Percentiles rank a stretch among this genome's conserved stretches.
These are phyloP conservation scores for Heliothis virescens DNA, from an alignment of 1,140 invertebrate genomes.

Conservation along the genomic window DNA sequence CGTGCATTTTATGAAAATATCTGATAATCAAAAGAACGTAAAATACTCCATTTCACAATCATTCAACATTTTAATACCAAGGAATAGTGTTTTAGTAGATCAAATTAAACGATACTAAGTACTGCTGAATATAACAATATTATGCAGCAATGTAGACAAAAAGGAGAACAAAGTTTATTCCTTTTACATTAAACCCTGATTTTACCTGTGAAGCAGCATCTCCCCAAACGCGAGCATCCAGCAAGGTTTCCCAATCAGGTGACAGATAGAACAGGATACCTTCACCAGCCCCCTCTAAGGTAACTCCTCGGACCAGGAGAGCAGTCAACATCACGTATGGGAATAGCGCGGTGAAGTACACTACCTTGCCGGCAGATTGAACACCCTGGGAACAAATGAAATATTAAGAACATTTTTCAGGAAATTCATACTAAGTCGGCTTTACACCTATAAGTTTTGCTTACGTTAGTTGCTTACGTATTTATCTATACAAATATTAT, in stretches of 20 bases:
- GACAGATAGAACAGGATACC: conserved; percentile 92
- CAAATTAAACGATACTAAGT: too few species aligned
- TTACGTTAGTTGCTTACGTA: too few species aligned
- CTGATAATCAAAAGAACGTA: too few species aligned
- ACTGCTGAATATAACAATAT: too few species aligned
- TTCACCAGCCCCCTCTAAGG: conserved; percentile 90
- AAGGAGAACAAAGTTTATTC: background rate
- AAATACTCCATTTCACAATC: too few species aligned
- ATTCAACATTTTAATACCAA: too few species aligned
- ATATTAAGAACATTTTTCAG: background rate
- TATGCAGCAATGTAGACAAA: too few species aligned
- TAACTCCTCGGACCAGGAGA: conserved; percentile 89
- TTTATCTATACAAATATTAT: too few species aligned
- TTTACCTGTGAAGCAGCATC: conserved; percentile 87
- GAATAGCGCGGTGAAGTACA: conserved; percentile 92
- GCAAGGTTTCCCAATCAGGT: conserved; percentile 91
- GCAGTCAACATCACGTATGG: conserved; percentile 92
- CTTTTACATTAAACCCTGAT: background rate
- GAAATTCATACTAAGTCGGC: too few species aligned
- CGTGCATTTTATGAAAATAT: too few species aligned
- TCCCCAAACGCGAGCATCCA: conserved; percentile 87
- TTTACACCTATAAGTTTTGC: too few species aligned
- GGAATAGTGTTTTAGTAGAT: too few species aligned
- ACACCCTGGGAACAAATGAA: conserved; percentile 85
- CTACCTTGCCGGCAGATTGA: conserved; percentile 93